These are phyloP conservation scores for Caenorhabditis brenneri DNA, from an alignment of 1,140 invertebrate species.

Conservation along the genomic window DNA sequence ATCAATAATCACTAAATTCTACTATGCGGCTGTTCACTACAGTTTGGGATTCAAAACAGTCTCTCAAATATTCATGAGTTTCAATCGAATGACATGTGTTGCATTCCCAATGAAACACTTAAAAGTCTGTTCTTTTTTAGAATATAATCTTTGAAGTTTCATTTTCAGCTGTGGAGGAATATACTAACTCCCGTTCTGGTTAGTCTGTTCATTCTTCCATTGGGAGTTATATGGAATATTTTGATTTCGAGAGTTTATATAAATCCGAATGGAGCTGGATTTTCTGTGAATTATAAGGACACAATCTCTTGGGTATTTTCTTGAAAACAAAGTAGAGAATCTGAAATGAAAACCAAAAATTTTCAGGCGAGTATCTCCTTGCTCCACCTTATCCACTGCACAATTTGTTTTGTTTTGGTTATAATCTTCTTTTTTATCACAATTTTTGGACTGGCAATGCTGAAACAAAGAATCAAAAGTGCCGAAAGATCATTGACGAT, in stretches of 20 bases:
- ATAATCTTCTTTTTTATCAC: not conserved
- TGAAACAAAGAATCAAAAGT: constrained; percentile 4
- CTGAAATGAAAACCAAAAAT: not conserved
- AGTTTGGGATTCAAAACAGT: constrained; percentile 14
- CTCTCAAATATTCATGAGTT: constrained; percentile 19
- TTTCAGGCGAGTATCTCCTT: not conserved
- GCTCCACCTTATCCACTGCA: not conserved
- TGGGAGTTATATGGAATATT: not conserved
- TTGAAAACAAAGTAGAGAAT: not conserved
- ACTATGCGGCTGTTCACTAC: not conserved
- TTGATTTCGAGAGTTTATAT: not conserved
- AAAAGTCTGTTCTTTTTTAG: not conserved
- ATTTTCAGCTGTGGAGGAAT: not conserved
- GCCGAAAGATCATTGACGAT: constrained; percentile 13
- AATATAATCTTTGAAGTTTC: not conserved
- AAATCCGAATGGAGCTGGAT: constrained; percentile 6
- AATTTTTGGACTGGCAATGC: not conserved
- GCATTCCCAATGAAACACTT: not conserved
- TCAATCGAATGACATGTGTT: constrained; percentile 20
- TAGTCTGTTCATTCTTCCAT: not conserved
- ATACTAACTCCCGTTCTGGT: not conserved
- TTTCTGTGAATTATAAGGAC: constrained; percentile 3
- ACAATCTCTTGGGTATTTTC: not conserved
- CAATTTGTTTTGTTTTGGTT: not conserved
- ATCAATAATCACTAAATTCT: not conserved